phyloP scores from a whole-genome alignment of 2,797 vertebrate genomes.

The Clarias pachynema region DNA sequence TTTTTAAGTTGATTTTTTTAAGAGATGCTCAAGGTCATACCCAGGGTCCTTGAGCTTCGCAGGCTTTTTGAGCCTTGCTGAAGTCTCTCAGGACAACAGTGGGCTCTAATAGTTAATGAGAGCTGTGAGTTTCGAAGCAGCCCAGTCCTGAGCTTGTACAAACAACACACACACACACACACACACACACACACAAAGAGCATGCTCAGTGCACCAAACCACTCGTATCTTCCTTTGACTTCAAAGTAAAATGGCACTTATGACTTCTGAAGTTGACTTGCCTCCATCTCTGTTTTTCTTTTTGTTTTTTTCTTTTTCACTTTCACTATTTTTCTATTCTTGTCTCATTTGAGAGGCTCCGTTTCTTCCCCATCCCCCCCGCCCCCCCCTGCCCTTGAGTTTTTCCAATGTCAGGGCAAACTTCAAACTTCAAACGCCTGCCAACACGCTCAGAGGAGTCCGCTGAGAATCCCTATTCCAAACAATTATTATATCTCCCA shows the following conservation, averaged over 20 bases:
- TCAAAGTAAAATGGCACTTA: slow-evolving; percentile 65
- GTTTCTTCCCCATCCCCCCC: slow-evolving; percentile 50
- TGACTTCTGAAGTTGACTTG: slow-evolving; percentile 64
- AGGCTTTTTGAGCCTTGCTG: slow-evolving; percentile 46
- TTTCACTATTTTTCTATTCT: slow-evolving; percentile 40
- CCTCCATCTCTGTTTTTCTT: slow-evolving; percentile 54
- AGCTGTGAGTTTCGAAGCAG: slow-evolving; percentile 59
- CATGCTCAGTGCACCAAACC: slow-evolving; percentile 33
- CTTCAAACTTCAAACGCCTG: slow-evolving; percentile 73
- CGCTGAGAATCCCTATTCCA: slow-evolving; percentile 69
- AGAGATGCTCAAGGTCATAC: slow-evolving; percentile 55
- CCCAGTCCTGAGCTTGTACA: slow-evolving; percentile 39
- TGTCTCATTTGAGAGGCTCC: slow-evolving; percentile 62
- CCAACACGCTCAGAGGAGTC: slow-evolving; percentile 67
- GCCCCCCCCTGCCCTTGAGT: slow-evolving; percentile 65
- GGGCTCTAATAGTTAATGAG: slow-evolving; percentile 67
- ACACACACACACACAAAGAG: slow-evolving; percentile 39
- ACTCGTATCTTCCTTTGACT: slow-evolving; percentile 56
- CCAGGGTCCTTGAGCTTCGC: slow-evolving; percentile 44
- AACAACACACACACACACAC: slow-evolving; percentile 42
- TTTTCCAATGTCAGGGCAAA: slow-evolving; percentile 72
- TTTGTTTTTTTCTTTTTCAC: slow-evolving; percentile 18
- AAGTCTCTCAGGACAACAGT: slow-evolving; percentile 52
- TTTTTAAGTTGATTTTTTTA: slow-evolving; percentile 39
- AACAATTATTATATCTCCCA: slow-evolving; percentile 67